These are phyloP conservation scores for Chromoteleia sp. DNA, from an alignment of 2,888 invertebrate species.

Conservation along the genomic window DNA sequence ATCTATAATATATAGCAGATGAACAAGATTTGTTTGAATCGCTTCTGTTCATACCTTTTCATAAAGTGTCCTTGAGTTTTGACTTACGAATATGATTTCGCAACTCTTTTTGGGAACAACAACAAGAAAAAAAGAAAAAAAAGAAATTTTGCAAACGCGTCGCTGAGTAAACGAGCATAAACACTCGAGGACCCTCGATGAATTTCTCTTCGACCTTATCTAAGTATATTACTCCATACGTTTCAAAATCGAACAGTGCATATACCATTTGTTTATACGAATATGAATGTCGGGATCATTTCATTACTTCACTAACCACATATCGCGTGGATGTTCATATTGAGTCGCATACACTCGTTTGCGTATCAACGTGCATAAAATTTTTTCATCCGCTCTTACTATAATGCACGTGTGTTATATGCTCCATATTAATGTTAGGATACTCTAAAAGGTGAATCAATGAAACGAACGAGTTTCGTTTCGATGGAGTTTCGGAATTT, in stretches of 20 bases:
- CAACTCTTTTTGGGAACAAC: constrained; percentile 24
- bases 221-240: constrained; percentile 51
- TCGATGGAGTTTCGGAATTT: constrained; percentile 2
- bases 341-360: constrained; percentile 60
- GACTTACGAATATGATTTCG: constrained; percentile 18
- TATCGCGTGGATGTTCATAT: constrained; percentile 64
- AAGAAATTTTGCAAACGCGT: constrained; percentile 16
- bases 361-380: constrained; percentile 66
- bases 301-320: constrained; percentile 59
- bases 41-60: constrained; percentile 52
- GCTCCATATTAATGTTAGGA: constrained; percentile 65
- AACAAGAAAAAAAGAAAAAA: neutral
- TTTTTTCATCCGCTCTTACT: constrained; percentile 61
- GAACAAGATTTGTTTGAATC: constrained; percentile 47
- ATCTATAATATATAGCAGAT: constrained; percentile 29
- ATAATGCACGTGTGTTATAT: constrained; percentile 66
- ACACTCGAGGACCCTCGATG: constrained; percentile 48
- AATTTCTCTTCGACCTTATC: constrained; percentile 52
- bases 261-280: constrained; percentile 52
- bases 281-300: constrained; percentile 56
- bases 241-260: constrained; percentile 63
- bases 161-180: constrained; percentile 13
- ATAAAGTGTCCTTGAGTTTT: constrained; percentile 55
- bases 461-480: constrained; percentile 8
- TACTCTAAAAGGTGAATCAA: constrained; percentile 67